Base-by-base conservation (phyloP, 1,140 invertebrate species). In the Euwallacea similis region DNA sequence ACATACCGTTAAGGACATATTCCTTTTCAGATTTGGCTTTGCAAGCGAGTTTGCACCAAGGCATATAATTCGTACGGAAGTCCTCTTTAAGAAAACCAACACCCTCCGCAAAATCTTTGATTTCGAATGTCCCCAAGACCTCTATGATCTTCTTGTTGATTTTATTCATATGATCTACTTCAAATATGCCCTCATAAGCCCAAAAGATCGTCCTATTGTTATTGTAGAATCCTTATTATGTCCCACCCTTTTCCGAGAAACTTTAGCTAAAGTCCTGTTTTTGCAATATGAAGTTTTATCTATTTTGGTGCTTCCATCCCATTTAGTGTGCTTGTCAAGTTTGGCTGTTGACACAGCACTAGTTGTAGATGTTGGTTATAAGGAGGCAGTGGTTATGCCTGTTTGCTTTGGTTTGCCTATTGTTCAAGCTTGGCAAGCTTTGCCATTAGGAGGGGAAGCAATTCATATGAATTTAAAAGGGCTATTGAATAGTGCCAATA, bases 171-270 rank as follows among this genome's bases (percentile, higher is more conserved):
- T 84, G 44, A 83, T 98, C 58, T 98, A 75, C 76, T 81, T 69
- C 75, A 97, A 94, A 76, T 89, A 96, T 81, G 85, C 95, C 7
- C 83, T 97, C 33, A 89, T 97, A 33, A 98, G 92, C 81, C 95
- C 96, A 0, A 98, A 98, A 82, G 96, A 98, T 76, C 85, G 94
- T 11, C 90, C 91, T 79, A 88, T 98, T 62, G 90, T 98, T 0
- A 86, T 98, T 58, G 88, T 98, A 42, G 96, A 98, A 83, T 97
- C 94, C 43, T 83, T 97, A 6, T 84, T 98, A 16, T 90, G 89
- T 46, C 89, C 93, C 0, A 92, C 93, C 2, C 79, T 88, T 53
- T 92, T 96, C 74, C 85, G 94, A 75, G 90, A 97, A 75, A 93
- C 90, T 0, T 81, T 99, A 2, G 95, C 95, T 0, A 93, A 93